Evolutionary conservation across 1,140 invertebrate species (phyloP).

Genomic region (Drosophila sechellia): DNA sequence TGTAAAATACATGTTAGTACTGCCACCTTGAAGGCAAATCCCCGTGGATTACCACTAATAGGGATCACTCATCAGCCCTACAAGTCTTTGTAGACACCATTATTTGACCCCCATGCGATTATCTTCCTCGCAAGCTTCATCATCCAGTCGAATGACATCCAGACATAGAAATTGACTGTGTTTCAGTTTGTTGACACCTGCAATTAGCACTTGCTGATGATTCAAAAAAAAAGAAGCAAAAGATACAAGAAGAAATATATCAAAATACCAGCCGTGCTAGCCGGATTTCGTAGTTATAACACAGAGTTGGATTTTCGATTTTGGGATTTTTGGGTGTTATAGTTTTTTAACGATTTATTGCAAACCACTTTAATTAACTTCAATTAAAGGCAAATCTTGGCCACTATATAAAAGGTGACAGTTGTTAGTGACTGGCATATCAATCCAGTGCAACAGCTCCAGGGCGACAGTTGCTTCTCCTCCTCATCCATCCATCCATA

Average conservation of each 20-base stretch:
- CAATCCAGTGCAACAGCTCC: conserved; percentile 65
- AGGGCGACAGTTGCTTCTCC: conserved; percentile 41
- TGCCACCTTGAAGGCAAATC: not conserved
- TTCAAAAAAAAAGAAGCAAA: not conserved
- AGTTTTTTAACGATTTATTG: conserved; percentile 80
- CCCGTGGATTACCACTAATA: not conserved
- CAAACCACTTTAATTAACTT: conserved; percentile 81
- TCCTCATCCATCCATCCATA: conserved; percentile 5
- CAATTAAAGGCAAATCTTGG: conserved; percentile 59
- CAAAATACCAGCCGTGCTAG: conserved; percentile 48
- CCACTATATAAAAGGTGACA: conserved; percentile 65
- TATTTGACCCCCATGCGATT: too few relatives aligned
- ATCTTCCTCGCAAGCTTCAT: conserved; percentile 9
- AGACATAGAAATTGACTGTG: conserved; percentile 53
- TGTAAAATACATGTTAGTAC: too few relatives aligned
- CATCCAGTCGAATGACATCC: conserved; percentile 16
- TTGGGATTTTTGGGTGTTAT: conserved; percentile 50
- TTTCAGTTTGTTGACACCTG: conserved; percentile 39
- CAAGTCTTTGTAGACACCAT: not conserved
- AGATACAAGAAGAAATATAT: conserved; percentile 17
- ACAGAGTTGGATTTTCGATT: conserved; percentile 12
- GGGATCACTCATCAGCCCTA: not conserved
- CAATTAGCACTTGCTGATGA: conserved; percentile 60
- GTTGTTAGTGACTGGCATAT: conserved; percentile 28
- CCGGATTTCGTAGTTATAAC: conserved; percentile 72